Percentiles rank a stretch among this genome's conserved stretches.
These are phyloP conservation scores for Heptranchias perlo DNA, from an alignment of 2,113 vertebrate species.

Conservation along the genomic window DNA sequence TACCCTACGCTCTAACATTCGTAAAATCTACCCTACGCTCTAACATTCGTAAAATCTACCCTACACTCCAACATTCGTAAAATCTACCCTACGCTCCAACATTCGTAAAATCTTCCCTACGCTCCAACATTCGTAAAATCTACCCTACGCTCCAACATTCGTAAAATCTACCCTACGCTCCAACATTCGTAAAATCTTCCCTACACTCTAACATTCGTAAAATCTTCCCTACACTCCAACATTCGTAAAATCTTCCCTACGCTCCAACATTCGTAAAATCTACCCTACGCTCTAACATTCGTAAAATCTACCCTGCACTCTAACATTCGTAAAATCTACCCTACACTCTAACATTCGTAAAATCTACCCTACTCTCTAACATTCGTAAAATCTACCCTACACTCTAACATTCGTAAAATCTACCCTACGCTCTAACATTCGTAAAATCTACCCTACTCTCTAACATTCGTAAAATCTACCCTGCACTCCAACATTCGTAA, in stretches of 20 bases:
- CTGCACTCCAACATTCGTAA: neutral
- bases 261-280: neutral
- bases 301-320: neutral
- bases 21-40: neutral
- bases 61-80: neutral
- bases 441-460: neutral
- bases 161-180: neutral
- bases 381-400: neutral
- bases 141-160: neutral
- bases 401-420: neutral
- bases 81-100: neutral
- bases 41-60: neutral
- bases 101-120: neutral
- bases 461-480: neutral
- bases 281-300: neutral
- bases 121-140: neutral
- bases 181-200: neutral
- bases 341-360: neutral
- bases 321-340: neutral
- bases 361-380: neutral
- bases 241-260: neutral
- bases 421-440: neutral
- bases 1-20: neutral
- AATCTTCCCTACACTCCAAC: neutral
- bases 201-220: neutral